Evolutionary conservation across 2,888 invertebrate species (phyloP).

Genomic region (Ephialtes manifestator): DNA sequence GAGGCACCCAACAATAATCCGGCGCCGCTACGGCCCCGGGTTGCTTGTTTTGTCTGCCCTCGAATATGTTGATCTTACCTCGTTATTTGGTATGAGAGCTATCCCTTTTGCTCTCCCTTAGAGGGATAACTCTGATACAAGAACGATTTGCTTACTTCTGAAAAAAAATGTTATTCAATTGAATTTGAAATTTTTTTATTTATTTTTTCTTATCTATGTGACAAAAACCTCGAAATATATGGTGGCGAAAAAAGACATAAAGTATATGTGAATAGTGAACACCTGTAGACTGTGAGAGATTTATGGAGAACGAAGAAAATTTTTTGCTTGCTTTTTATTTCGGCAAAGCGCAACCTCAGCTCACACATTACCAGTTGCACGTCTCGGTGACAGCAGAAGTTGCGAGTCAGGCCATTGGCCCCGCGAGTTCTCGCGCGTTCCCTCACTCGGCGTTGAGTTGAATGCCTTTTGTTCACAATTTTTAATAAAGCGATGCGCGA

Average conservation of each 20-base stretch:
- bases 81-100: no score
- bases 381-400: slow-evolving; percentile 26
- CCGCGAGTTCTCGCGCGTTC: slow-evolving; percentile 39
- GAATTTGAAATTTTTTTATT: background rate
- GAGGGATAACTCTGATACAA: no score
- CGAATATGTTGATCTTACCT: no score
- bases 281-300: slow-evolving; percentile 23
- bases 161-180: no score
- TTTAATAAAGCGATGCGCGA: slow-evolving; percentile 78
- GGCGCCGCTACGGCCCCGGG: no score
- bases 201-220: no score
- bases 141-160: no score
- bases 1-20: no score
- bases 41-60: no score
- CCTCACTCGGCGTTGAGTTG: slow-evolving; percentile 49
- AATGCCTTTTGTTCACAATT: slow-evolving; percentile 78
- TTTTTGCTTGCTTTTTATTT: slow-evolving; percentile 11
- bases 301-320: slow-evolving; percentile 19
- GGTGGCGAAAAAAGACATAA: background rate
- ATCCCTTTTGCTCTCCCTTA: no score
- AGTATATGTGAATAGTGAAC: background rate
- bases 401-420: slow-evolving; percentile 60
- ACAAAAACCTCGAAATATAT: background rate
- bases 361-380: slow-evolving; percentile 15
- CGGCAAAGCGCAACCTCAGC: slow-evolving; percentile 3